Evolutionary conservation across 2,797 vertebrate species (phyloP).

Genomic region (Selene dorsalis): DNA sequence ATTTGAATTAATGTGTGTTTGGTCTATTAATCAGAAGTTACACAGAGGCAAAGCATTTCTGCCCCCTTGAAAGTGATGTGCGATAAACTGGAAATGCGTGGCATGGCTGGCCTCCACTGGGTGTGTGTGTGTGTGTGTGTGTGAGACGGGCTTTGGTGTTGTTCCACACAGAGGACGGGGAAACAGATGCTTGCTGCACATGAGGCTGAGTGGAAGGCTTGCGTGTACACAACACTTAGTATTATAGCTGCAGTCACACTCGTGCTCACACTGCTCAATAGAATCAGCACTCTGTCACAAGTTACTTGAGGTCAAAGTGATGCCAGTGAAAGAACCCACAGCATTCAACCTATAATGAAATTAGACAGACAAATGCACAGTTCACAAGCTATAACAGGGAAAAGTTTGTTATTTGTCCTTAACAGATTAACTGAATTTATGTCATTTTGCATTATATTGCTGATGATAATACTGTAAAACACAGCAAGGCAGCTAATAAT

Average conservation of each 20-base stretch:
- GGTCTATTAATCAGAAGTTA: slow-evolving; percentile 31
- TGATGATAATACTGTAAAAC: no score
- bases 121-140: slow-evolving; percentile 46
- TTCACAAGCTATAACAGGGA: neutral
- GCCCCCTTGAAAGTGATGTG: slow-evolving; percentile 38
- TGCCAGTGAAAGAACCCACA: neutral
- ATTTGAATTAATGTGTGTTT: slow-evolving; percentile 3
- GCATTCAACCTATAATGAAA: neutral
- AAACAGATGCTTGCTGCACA: slow-evolving; percentile 54
- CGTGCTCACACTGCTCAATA: neutral
- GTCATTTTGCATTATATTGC: neutral
- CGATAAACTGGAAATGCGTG: slow-evolving; percentile 63
- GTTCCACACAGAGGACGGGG: slow-evolving; percentile 53
- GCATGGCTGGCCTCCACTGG: slow-evolving; percentile 65
- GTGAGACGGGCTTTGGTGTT: slow-evolving; percentile 49
- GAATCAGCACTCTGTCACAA: neutral
- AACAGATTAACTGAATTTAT: neutral
- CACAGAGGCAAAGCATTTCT: slow-evolving; percentile 25
- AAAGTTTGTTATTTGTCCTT: neutral
- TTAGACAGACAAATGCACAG: neutral
- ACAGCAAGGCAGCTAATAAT: no score
- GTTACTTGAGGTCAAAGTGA: neutral
- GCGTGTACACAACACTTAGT: slow-evolving; percentile 22
- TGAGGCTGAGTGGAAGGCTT: slow-evolving; percentile 8
- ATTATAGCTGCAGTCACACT: neutral